Conservation (phyloP, 2,113 vertebrate genomes). For the Catharus bicknelli region DNA sequence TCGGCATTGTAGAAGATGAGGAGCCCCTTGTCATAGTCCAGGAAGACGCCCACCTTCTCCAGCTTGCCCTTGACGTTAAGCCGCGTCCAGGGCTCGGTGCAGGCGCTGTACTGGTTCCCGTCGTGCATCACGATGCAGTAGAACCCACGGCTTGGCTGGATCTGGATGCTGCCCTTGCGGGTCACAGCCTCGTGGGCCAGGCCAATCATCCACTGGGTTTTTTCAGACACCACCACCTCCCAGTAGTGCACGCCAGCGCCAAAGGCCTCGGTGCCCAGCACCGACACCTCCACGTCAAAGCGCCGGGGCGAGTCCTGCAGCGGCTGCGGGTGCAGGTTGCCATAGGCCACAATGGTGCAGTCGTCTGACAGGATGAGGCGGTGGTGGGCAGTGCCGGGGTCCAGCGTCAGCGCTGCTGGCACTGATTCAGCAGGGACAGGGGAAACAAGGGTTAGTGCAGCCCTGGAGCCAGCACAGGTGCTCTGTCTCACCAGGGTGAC, state of each 20-base stretch:
- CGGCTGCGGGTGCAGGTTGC: slow-evolving; percentile 94
- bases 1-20: slow-evolving; percentile 98
- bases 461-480: fast-evolving
- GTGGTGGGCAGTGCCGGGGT: slow-evolving; percentile 94
- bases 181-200: slow-evolving; percentile 91
- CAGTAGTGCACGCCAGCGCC: slow-evolving; percentile 91
- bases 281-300: slow-evolving; percentile 96
- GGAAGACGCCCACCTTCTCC: slow-evolving; percentile 96
- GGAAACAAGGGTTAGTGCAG: fast-evolving
- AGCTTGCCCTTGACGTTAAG: slow-evolving; percentile 95
- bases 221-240: slow-evolving; percentile 98
- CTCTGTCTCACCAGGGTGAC: fast-evolving
- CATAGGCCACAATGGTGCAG: slow-evolving; percentile 96
- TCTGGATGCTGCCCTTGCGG: slow-evolving; percentile 97
- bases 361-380: slow-evolving; percentile 96
- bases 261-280: slow-evolving; percentile 90
- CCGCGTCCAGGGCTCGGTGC: slow-evolving; percentile 97
- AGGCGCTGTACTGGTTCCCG: slow-evolving; percentile 97
- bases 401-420: slow-evolving; percentile 89
- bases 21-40: slow-evolving; percentile 94
- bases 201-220: slow-evolving; percentile 98
- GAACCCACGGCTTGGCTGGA: slow-evolving; percentile 93
- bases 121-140: slow-evolving; percentile 99
- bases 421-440: slow-evolving; percentile 67
- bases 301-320: slow-evolving; percentile 95